These are phyloP conservation scores for Alectoris magna DNA, from an alignment of 2,797 vertebrate genomes.

Conservation along the genomic window DNA sequence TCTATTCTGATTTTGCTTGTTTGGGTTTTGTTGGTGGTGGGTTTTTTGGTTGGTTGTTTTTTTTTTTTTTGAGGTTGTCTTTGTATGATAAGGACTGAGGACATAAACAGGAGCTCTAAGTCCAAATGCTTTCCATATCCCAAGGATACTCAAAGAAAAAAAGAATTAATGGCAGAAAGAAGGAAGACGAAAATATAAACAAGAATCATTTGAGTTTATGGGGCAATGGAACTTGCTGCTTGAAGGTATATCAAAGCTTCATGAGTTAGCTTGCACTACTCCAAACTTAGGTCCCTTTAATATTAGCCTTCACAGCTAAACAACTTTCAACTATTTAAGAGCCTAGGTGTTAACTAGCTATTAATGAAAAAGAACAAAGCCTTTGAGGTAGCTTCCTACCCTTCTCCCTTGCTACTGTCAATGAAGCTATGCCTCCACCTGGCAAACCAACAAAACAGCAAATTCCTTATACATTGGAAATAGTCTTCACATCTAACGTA, in stretches of 20 bases:
- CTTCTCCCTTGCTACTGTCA: background rate
- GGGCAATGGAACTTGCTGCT: background rate
- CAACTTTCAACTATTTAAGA: background rate
- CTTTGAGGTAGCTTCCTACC: background rate
- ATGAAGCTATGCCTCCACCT: slow-evolving; percentile 21
- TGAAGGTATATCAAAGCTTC: background rate
- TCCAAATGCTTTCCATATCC: slow-evolving; percentile 43
- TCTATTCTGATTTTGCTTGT: no score
- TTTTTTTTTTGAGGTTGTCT: background rate
- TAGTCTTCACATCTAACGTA: background rate
- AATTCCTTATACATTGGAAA: background rate
- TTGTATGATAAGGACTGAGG: background rate
- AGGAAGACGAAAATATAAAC: background rate
- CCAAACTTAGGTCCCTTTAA: slow-evolving; percentile 8
- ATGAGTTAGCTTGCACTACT: background rate
- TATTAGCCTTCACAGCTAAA: background rate
- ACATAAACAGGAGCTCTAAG: slow-evolving; percentile 30
- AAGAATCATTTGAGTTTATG: background rate
- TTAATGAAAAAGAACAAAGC: slow-evolving; percentile 45
- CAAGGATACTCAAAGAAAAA: background rate
- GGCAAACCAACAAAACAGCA: slow-evolving; percentile 14
- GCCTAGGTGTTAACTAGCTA: background rate
- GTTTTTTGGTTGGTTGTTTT: background rate
- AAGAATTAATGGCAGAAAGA: background rate
- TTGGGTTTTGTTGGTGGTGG: no score